phyloP scores from a whole-genome alignment of 2,113 vertebrate genomes.

The Meles meles region DNA sequence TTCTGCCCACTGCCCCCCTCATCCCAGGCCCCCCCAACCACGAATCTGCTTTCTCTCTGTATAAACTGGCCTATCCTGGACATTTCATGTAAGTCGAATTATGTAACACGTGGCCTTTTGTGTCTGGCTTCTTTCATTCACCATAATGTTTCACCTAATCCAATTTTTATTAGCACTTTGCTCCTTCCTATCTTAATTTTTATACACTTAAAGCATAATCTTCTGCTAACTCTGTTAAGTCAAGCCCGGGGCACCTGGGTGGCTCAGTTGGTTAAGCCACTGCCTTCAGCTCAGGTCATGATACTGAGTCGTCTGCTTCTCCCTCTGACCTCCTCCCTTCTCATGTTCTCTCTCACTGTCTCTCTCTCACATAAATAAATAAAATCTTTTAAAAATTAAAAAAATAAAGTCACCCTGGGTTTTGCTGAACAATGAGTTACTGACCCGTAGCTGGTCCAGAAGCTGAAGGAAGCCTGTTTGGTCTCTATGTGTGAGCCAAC shows the following conservation, averaged over 20 bases:
- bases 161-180: background rate
- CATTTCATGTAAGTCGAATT: background rate
- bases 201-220: background rate
- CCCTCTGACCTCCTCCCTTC: too few species aligned
- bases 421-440: background rate
- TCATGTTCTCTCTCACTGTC: too few species aligned
- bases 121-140: background rate
- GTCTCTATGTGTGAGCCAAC: background rate
- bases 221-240: background rate
- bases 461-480: background rate
- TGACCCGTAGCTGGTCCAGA: background rate
- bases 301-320: too few species aligned
- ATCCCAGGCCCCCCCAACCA: background rate
- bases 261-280: too few species aligned
- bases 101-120: background rate
- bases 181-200: conserved; percentile 33
- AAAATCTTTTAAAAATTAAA: too few species aligned
- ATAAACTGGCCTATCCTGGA: background rate
- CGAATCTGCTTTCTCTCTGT: background rate
- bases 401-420: background rate
- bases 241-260: background rate
- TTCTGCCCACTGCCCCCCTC: background rate
- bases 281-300: too few species aligned
- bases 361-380: too few species aligned
- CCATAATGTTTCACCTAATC: background rate